Conservation (phyloP, 2,113 vertebrate genomes). For the Phyllopteryx taeniolatus region DNA sequence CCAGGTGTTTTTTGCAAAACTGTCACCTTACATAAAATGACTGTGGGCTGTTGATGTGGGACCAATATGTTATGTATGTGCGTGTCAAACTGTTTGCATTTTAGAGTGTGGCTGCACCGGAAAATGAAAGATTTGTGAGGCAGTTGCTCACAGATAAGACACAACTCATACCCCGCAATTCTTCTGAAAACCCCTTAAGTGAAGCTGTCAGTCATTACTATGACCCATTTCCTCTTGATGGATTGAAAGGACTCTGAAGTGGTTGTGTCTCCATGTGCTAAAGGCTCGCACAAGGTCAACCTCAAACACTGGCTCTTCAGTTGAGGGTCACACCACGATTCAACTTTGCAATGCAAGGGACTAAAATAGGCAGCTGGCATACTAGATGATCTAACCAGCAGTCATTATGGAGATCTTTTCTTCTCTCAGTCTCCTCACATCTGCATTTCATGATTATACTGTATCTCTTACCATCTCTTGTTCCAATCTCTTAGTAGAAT, state of each 20-base stretch:
- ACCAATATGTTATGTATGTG: background rate
- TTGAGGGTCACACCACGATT: slow-evolving; percentile 28
- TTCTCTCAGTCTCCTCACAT: background rate
- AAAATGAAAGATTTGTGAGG: slow-evolving; percentile 16
- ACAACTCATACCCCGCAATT: slow-evolving; percentile 16
- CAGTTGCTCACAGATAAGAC: slow-evolving; percentile 8
- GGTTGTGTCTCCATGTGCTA: slow-evolving; percentile 32
- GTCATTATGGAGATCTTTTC: slow-evolving; percentile 16
- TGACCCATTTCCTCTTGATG: slow-evolving; percentile 33
- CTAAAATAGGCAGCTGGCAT: slow-evolving; percentile 25
- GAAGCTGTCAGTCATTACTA: slow-evolving; percentile 41
- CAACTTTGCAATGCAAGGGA: background rate
- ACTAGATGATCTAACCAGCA: background rate
- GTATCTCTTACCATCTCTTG: background rate
- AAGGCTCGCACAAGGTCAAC: slow-evolving; percentile 31
- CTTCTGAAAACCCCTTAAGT: slow-evolving; percentile 29
- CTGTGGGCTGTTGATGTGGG: background rate
- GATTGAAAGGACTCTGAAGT: slow-evolving; percentile 36
- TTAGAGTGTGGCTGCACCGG: slow-evolving; percentile 8
- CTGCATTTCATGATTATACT: background rate
- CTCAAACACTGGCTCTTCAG: slow-evolving; percentile 34
- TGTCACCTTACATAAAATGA: background rate
- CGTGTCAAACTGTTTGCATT: background rate
- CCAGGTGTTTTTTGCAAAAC: background rate
- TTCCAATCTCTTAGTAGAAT: slow-evolving; percentile 5